phyloP scores from a whole-genome alignment of 2,797 vertebrate species.

The Pangasius larnaudii region DNA sequence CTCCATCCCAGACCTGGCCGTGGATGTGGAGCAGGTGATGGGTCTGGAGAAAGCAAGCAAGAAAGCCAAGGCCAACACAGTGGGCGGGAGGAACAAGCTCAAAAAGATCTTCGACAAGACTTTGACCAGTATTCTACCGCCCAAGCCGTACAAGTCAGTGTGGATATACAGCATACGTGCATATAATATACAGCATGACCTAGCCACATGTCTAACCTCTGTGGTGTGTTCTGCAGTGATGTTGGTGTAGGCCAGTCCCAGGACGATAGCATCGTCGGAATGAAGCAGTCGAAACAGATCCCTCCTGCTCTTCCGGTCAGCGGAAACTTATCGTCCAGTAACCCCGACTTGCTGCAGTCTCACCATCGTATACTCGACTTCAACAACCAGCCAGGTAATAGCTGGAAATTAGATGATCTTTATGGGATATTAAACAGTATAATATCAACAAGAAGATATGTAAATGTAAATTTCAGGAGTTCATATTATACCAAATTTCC shows the following conservation, averaged over 20 bases:
- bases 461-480: neutral
- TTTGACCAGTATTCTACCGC: constrained; percentile 96
- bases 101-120: constrained; percentile 99
- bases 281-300: constrained; percentile 96
- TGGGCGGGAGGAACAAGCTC: constrained; percentile 95
- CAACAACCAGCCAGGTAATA: constrained; percentile 92
- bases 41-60: constrained; percentile 95
- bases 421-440: neutral
- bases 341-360: constrained; percentile 94
- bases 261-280: constrained; percentile 96
- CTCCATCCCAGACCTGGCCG: constrained; percentile 96
- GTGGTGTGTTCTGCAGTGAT: constrained; percentile 76
- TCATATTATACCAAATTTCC: constrained; percentile 62
- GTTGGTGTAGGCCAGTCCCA: constrained; percentile 97
- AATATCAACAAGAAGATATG: neutral
- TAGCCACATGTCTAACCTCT: neutral
- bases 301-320: constrained; percentile 93
- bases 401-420: neutral
- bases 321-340: constrained; percentile 95
- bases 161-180: neutral
- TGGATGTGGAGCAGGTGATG: constrained; percentile 97
- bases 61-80: constrained; percentile 93
- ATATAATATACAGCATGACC: neutral
- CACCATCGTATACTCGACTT: constrained; percentile 98
- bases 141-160: constrained; percentile 97